Evolutionary conservation across 2,888 invertebrate species (phyloP).

Genomic region (Heliconius hortense): DNA sequence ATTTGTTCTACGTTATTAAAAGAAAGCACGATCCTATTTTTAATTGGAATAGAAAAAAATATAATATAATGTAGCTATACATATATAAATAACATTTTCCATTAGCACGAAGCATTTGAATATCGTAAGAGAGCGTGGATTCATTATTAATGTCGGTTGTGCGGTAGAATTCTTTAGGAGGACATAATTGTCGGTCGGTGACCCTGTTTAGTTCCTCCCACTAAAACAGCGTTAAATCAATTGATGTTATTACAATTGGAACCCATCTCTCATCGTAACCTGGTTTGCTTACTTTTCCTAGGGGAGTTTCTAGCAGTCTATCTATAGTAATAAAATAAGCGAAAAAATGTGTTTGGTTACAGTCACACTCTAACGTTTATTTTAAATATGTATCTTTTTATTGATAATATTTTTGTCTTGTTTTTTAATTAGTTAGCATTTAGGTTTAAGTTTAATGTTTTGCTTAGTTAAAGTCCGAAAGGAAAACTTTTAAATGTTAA

Average conservation of each 20-base stretch:
- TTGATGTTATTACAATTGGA: conserved; percentile 81
- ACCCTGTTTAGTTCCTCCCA: conserved; percentile 77
- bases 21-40: background rate
- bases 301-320: conserved; percentile 49
- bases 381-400: background rate
- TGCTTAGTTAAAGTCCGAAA: too few species aligned
- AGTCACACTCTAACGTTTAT: background rate
- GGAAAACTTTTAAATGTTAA: too few species aligned
- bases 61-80: background rate
- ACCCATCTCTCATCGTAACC: conserved; percentile 69
- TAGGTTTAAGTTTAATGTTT: too few species aligned
- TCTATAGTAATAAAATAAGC: conserved; percentile 14
- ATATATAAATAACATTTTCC: conserved; percentile 11
- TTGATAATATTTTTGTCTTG: background rate
- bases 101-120: conserved; percentile 34
- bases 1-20: background rate
- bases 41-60: background rate
- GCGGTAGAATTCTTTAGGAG: conserved; percentile 67
- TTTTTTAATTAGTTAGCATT: background rate
- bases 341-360: background rate
- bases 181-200: conserved; percentile 80
- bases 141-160: conserved; percentile 48
- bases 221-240: conserved; percentile 81
- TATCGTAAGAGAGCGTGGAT: conserved; percentile 45
- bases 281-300: conserved; percentile 56